phyloP scores from a whole-genome alignment of 2,797 vertebrate genomes.

The Hafferia zeledoni region DNA sequence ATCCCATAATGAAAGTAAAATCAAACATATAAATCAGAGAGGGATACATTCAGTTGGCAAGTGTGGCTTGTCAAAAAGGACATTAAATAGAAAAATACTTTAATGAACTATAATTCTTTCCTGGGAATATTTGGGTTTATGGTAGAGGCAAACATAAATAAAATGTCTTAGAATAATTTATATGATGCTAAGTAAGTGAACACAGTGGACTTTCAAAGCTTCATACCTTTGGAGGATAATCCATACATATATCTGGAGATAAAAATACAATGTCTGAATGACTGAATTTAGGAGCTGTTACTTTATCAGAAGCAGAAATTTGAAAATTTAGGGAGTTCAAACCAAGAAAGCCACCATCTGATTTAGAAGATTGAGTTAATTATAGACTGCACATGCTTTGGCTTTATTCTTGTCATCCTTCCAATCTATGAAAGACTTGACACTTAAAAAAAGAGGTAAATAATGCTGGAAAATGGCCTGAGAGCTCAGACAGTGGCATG shows the following conservation, averaged over 20 bases:
- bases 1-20: constrained; percentile 30
- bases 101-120: neutral
- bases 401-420: neutral
- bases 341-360: neutral
- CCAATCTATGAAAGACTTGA: neutral
- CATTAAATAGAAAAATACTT: constrained; percentile 24
- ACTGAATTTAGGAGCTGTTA: neutral
- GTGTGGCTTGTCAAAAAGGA: constrained; percentile 10
- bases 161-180: constrained; percentile 6
- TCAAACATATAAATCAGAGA: constrained; percentile 5
- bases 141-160: neutral
- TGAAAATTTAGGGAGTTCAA: neutral
- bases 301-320: neutral
- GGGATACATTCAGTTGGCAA: neutral
- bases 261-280: neutral
- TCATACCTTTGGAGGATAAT: neutral
- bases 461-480: neutral
- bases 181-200: neutral
- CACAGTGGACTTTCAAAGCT: neutral
- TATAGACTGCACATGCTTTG: neutral
- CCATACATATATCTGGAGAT: neutral
- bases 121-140: neutral
- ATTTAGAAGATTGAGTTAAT: neutral
- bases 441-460: rapidly evolving
- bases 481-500: neutral